A percentile compares a stretch with the other conserved stretches of the same genome.
These are phyloP conservation scores for Galbula dea DNA, from an alignment of 2,113 vertebrate species.

Conservation along the genomic window DNA sequence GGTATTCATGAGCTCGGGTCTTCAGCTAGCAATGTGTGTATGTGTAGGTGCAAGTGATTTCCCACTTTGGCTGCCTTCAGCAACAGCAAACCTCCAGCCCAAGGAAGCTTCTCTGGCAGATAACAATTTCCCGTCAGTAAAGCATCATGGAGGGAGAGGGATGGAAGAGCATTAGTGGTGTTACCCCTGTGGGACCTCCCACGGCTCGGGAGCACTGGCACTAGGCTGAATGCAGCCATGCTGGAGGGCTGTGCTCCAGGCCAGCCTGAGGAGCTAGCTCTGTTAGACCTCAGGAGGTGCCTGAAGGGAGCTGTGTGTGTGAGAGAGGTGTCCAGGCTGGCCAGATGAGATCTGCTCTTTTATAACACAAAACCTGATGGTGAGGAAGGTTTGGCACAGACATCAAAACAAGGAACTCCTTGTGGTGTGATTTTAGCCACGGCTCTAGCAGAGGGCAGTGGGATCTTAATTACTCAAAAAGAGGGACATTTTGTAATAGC, in stretches of 20 bases:
- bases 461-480: not conserved
- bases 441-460: not conserved
- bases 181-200: not conserved
- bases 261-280: not conserved
- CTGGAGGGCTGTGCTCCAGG: not conserved
- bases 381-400: not conserved
- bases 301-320: not conserved
- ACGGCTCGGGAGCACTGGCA: not conserved
- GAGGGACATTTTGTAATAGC: not conserved
- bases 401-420: not conserved
- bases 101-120: not conserved
- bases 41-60: not conserved
- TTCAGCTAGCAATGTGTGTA: not conserved
- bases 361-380: not conserved
- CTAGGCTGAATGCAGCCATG: not conserved
- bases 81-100: not conserved
- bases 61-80: not conserved
- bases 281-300: not conserved
- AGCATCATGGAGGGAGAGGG: not conserved
- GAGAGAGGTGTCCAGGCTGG: not conserved
- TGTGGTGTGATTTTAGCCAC: not conserved
- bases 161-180: not conserved
- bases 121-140: not conserved
- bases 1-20: not conserved
- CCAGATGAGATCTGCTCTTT: not conserved